A percentile compares a stretch with the other conserved stretches of the same genome.
Evolutionary conservation across 2,888 invertebrate genomes (phyloP).

Genomic region (Argyresthia albistria): DNA sequence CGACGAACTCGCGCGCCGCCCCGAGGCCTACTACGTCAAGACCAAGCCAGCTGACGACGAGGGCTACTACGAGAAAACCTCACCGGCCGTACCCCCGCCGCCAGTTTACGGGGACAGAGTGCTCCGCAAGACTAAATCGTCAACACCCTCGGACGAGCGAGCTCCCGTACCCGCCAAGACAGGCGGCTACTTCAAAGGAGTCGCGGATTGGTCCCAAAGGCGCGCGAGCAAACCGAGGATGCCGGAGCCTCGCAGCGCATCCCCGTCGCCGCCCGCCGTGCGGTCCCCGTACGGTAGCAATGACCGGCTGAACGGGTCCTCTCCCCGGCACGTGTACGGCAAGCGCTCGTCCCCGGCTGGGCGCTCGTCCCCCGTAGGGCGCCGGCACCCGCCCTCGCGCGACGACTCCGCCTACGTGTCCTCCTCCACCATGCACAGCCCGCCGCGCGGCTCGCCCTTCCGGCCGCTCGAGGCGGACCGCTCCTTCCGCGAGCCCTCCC

Average conservation of each 20-base stretch:
- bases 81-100: slow-evolving; percentile 52
- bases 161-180: slow-evolving; percentile 51
- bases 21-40: slow-evolving; percentile 84
- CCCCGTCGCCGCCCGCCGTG: slow-evolving; percentile 54
- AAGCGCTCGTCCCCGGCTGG: slow-evolving; percentile 59
- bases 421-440: slow-evolving; percentile 71
- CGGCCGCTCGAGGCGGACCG: slow-evolving; percentile 56
- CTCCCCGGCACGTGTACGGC: slow-evolving; percentile 52
- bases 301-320: slow-evolving; percentile 49
- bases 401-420: slow-evolving; percentile 73
- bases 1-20: slow-evolving; percentile 74
- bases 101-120: slow-evolving; percentile 56
- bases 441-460: slow-evolving; percentile 66
- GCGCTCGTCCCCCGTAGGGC: slow-evolving; percentile 50
- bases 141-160: slow-evolving; percentile 67
- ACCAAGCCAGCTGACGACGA: slow-evolving; percentile 68
- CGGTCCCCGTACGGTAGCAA: slow-evolving; percentile 55
- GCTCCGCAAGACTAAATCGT: slow-evolving; percentile 67
- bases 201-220: slow-evolving; percentile 85
- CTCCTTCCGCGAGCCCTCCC: slow-evolving; percentile 61
- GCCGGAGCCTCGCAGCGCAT: slow-evolving; percentile 62
- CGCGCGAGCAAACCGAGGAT: slow-evolving; percentile 65
- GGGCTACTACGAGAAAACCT: slow-evolving; percentile 57
- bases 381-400: slow-evolving; percentile 63
- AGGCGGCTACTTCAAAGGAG: slow-evolving; percentile 79